phyloP scores from a whole-genome alignment of 1,140 invertebrate species.

The Brachionus manjavacas region DNA sequence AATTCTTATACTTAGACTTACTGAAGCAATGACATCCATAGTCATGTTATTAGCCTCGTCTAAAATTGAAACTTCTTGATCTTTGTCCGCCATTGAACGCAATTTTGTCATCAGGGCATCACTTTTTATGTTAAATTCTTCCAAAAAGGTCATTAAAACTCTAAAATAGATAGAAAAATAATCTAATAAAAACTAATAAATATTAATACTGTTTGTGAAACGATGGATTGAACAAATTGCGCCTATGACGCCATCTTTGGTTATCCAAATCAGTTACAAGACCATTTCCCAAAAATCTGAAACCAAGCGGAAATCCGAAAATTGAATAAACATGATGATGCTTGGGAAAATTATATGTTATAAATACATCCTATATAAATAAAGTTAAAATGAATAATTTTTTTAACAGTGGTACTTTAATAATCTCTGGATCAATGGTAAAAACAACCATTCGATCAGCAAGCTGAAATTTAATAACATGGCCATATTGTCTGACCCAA shows the following conservation, averaged over 20 bases:
- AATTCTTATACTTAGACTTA: not conserved
- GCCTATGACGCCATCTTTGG: not conserved
- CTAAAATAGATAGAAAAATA: not conserved
- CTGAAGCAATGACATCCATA: conserved; percentile 19
- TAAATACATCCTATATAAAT: not conserved
- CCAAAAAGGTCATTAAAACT: not conserved
- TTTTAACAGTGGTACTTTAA: no score
- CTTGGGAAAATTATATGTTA: not conserved
- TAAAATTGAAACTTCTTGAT: not conserved
- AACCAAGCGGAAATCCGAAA: not conserved
- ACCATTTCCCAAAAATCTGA: conserved; percentile 23
- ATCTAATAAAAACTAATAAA: not conserved
- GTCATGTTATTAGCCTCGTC: conserved; percentile 30
- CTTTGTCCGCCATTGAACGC: not conserved
- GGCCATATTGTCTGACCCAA: not conserved
- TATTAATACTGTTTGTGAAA: conserved; percentile 14
- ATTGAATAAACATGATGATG: not conserved
- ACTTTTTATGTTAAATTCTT: conserved; percentile 19
- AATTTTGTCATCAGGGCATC: not conserved
- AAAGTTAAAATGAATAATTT: no score
- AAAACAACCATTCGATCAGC: not conserved
- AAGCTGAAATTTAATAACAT: not conserved
- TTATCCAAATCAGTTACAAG: conserved; percentile 19
- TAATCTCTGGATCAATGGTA: not conserved
- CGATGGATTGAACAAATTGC: not conserved